Base-by-base conservation (phyloP, 2,888 invertebrate genomes). In the Drosophila ezoana region DNA sequence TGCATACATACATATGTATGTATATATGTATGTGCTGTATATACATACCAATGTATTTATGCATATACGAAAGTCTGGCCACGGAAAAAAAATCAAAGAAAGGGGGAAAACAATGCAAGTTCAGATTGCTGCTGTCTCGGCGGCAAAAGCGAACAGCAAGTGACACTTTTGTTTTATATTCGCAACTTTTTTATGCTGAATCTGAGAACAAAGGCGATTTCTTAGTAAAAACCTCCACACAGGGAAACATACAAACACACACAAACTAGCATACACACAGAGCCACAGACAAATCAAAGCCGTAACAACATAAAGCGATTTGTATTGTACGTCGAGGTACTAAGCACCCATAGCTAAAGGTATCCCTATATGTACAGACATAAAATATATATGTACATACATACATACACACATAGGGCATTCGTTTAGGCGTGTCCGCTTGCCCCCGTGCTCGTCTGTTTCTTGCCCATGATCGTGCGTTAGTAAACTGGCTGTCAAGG, bases 91-190 rank as follows among this genome's bases (percentile, higher is more conserved):
- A 48, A n/a, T n/a, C n/a, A n/a, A n/a, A n/a, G n/a, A 54, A 53
- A 57, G 40, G 64, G 40, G 37, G 66, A 76, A 72, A 83, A 84
- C 89, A 89, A 84, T 82, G 89, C 85, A 76, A 64, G 47, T 70
- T 61, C 57, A 47, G 60, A 69, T 33, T 41, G 64, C 49, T 33
- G 53, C 52, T 54, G 69, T 57, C 61, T 59, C 57, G 44, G 41
- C 49, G 41, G 45, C 70, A 54, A 60, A 65, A 60, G 53, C 68
- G 62, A 69, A 68, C 64, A 72, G 72, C 81, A 88, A 88, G 87
- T 89, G 90, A 89, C 90, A 84, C 87, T 89, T 88, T 89, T 86
- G 90, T 84, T 89, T 84, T 83, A 88, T 86, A 82, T 88, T 83
- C 72, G 84, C 68, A 86, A 73, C 83, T 89, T 89, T 89, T 84